Evolutionary conservation across 2,113 vertebrate species (phyloP).

Genomic region (Neodontobutis hainanensis): DNA sequence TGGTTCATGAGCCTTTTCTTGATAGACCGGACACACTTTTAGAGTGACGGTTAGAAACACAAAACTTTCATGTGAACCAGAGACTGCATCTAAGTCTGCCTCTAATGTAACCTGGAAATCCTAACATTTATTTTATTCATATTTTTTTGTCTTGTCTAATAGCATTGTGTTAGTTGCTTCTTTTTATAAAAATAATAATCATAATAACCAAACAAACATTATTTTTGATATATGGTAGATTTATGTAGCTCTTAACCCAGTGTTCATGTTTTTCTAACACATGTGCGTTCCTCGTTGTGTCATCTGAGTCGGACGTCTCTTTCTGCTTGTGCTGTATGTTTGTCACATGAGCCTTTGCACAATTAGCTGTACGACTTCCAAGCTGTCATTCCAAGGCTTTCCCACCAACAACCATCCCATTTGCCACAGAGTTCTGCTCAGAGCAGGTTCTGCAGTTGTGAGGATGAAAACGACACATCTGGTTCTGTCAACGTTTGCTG

Average conservation of each 20-base stretch:
- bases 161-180: too few species aligned
- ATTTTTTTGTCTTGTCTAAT: too few species aligned
- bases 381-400: background rate
- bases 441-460: conserved; percentile 29
- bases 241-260: background rate
- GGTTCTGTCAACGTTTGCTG: conserved; percentile 39
- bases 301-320: background rate
- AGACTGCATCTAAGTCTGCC: too few species aligned
- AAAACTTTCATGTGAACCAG: too few species aligned
- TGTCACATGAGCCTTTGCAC: background rate
- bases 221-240: background rate
- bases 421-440: background rate
- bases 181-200: too few species aligned
- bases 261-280: conserved; percentile 43
- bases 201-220: too few species aligned
- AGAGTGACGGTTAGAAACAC: too few species aligned
- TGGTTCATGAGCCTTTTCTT: too few species aligned
- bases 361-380: conserved; percentile 7
- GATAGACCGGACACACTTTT: too few species aligned
- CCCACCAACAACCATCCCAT: background rate
- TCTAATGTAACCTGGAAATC: too few species aligned
- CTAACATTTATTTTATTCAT: too few species aligned
- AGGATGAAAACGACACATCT: conserved; percentile 36
- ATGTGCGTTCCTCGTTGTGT: background rate
- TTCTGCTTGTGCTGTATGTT: background rate